phyloP scores from a whole-genome alignment of 35 echinoderm and acorn worm genomes.

The Acanthaster planci region DNA sequence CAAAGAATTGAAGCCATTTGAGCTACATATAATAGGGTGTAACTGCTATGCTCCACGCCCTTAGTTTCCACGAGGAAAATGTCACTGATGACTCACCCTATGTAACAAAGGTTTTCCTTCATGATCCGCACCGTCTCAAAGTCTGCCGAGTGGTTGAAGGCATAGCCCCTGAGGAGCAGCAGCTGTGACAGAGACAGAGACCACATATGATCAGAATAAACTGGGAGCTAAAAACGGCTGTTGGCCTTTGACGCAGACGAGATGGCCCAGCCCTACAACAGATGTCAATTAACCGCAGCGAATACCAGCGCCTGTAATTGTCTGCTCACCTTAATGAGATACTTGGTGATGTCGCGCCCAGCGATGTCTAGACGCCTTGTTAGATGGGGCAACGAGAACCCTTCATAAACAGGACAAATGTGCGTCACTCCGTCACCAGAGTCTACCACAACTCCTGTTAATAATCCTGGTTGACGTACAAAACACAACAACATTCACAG shows the following conservation, averaged over 20 bases:
- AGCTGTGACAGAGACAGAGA: slow-evolving; percentile 36
- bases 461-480: slow-evolving; percentile 56
- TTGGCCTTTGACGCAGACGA: too few species aligned
- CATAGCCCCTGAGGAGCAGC: slow-evolving; percentile 84
- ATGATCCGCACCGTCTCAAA: slow-evolving; percentile 95
- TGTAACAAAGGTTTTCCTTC: slow-evolving; percentile 96
- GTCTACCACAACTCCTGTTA: slow-evolving; percentile 98
- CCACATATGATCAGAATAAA: too few species aligned
- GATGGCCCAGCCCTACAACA: too few species aligned
- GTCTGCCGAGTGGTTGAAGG: slow-evolving; percentile 97
- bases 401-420: slow-evolving; percentile 99
- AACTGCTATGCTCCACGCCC: too few species aligned
- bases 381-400: slow-evolving; percentile 97
- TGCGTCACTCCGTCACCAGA: slow-evolving; percentile 99
- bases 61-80: too few species aligned
- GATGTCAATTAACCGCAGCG: too few species aligned
- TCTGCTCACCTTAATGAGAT: slow-evolving; percentile 90
- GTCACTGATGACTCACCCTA: slow-evolving; percentile 68
- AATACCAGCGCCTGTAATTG: too few species aligned
- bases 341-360: slow-evolving; percentile 94
- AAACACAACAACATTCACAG: too few species aligned
- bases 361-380: slow-evolving; percentile 96
- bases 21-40: background rate
- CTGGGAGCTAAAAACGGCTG: too few species aligned
- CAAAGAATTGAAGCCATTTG: too few species aligned